Percentiles rank a stretch among this genome's conserved stretches.
Evolutionary conservation across 1,140 invertebrate species (phyloP).

Genomic region (Ceratosolen fusciceps): DNA sequence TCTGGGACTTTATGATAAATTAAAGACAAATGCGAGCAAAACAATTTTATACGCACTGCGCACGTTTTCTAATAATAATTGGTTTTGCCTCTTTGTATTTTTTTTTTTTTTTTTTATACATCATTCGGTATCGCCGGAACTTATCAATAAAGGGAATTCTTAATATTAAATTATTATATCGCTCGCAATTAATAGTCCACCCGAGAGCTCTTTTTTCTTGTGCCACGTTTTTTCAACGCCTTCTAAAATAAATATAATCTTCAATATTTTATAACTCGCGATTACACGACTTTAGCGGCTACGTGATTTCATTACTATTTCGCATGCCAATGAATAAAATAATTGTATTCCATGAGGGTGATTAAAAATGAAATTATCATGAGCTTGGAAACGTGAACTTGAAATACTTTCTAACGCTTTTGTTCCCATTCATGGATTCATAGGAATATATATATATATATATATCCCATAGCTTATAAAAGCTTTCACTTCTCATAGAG

Average conservation of each 20-base stretch:
- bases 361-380: slow-evolving; percentile 19
- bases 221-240: no score
- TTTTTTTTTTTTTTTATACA: background rate
- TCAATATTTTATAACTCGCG: no score
- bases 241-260: no score
- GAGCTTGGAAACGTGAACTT: background rate
- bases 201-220: no score
- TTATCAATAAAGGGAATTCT: background rate
- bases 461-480: no score
- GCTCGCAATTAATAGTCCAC: background rate
- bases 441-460: no score
- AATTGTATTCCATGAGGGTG: background rate
- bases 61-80: background rate
- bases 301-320: no score
- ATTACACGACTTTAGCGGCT: no score
- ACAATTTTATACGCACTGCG: background rate
- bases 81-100: background rate
- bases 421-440: background rate
- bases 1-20: background rate
- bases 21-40: background rate
- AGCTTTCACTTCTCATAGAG: no score
- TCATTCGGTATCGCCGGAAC: background rate
- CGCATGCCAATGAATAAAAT: no score
- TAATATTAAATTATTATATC: background rate
- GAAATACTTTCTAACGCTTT: background rate